phyloP scores from a whole-genome alignment of 2,797 vertebrate species.

The Falco cherrug region DNA sequence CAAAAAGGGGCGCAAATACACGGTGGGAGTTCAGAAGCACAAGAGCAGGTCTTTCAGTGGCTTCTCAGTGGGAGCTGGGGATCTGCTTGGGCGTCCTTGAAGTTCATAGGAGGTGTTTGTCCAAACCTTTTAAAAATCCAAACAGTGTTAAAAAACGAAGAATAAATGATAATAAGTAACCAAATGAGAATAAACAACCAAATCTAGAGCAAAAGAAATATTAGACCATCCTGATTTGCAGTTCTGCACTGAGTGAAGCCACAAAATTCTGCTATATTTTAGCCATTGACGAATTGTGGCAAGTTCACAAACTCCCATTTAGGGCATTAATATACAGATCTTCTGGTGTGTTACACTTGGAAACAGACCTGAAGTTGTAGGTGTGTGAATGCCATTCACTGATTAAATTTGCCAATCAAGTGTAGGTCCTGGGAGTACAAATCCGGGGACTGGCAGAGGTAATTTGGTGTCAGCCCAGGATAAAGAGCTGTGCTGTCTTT shows the following conservation, averaged over 20 bases:
- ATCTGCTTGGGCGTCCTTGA: neutral
- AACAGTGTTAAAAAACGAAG: neutral
- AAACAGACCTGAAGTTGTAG: neutral
- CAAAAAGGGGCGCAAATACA: neutral
- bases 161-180: neutral
- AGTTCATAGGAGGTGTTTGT: neutral
- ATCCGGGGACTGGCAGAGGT: neutral
- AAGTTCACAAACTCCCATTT: neutral
- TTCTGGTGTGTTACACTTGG: neutral
- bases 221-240: neutral
- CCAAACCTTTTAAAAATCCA: neutral
- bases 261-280: neutral
- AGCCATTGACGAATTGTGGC: neutral
- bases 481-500: neutral
- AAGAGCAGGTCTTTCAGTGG: neutral
- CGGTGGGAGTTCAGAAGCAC: neutral
- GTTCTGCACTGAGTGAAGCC: neutral
- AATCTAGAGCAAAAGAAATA: neutral
- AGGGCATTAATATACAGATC: neutral
- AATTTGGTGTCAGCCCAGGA: neutral
- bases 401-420: neutral
- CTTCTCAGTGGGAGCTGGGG: neutral
- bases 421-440: neutral
- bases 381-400: neutral
- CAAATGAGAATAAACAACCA: neutral